phyloP scores from a whole-genome alignment of 53 echinoderm and acorn worm genomes.

The Echinometra lucunter region DNA sequence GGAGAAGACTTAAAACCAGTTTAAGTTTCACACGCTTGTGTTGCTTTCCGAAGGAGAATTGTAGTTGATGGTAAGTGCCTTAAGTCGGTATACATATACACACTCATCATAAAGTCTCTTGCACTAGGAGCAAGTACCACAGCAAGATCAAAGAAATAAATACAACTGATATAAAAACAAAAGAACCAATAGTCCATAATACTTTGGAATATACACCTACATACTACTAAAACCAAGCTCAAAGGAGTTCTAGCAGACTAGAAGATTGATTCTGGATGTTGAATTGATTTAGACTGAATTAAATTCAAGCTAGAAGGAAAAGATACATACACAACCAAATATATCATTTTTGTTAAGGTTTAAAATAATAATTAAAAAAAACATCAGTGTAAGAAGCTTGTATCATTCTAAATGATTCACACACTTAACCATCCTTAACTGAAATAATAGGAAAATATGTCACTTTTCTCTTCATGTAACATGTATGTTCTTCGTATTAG shows the following conservation, averaged over 20 bases:
- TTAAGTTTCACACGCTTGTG: neutral
- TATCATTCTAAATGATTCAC: slow-evolving; percentile 36
- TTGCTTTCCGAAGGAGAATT: too few species aligned
- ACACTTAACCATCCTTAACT: slow-evolving; percentile 15
- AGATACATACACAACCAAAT: neutral
- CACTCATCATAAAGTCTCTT: neutral
- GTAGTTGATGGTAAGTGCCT: neutral
- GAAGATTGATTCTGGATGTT: neutral
- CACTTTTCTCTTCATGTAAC: neutral
- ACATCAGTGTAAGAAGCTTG: neutral
- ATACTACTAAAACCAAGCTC: neutral
- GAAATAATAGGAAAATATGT: neutral
- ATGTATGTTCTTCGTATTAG: neutral
- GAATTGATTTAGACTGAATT: neutral
- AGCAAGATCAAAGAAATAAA: slow-evolving; percentile 8
- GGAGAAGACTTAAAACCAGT: neutral
- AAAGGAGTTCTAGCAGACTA: neutral
- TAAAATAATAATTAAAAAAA: neutral
- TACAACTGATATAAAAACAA: neutral
- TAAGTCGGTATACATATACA: neutral
- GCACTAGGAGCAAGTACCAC: neutral
- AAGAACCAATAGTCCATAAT: neutral
- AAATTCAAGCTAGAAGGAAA: neutral
- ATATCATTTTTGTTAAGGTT: neutral
- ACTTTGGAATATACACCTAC: neutral